Evolutionary conservation across 2,113 vertebrate species (phyloP), one percentile per base, ranked within the genome.

Genomic region (Oncorhynchus gorbuscha): DNA sequence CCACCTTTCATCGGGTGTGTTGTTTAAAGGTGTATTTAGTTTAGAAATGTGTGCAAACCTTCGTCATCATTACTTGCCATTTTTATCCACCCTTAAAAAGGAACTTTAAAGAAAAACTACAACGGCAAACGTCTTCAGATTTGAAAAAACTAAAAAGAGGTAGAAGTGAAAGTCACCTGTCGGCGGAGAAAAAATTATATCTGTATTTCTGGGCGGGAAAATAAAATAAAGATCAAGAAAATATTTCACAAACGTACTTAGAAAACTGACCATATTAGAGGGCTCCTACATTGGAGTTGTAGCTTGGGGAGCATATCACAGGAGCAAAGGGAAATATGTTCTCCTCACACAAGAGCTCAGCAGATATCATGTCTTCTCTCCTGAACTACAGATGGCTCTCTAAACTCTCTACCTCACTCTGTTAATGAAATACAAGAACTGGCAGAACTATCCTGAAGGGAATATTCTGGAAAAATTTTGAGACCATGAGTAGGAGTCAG

Each of bases 1-100:
- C 91, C 76, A 95, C 95, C 96, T 98, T 99, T 99, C 96, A 97
- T 91, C 91, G 87, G 86, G 81, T 18, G 81, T 96, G 94, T 96
- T 96, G 90, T 95, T 91, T 93, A 91, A 97, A 97, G 96, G 95
- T 94, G 95, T 95, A 94, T 93, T 94, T 92, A 85, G 93, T 85
- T 93, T 88, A 87, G 84, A 88, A 95, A 94, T 94, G 89, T 90
- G 93, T 92, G 92, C 92, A 90, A 93, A 93, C 94, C 94, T 97
- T 95, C 96, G 95, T 98, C 97, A 98, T 93, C 80, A 83, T 93
- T 93, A 95, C 95, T 95, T 95, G 95, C 89, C 80, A 90, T 94
- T 93, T 94, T 93, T 88, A 92, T 90, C 88, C 81, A 0, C 65
- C 71, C 81, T 84, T 88, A 81, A 91, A 86, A 84, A 87, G 83